A percentile compares a stretch with the other conserved stretches of the same genome.
Conservation (phyloP, 1,140 invertebrate species). For the Monochamus saltuarius region DNA sequence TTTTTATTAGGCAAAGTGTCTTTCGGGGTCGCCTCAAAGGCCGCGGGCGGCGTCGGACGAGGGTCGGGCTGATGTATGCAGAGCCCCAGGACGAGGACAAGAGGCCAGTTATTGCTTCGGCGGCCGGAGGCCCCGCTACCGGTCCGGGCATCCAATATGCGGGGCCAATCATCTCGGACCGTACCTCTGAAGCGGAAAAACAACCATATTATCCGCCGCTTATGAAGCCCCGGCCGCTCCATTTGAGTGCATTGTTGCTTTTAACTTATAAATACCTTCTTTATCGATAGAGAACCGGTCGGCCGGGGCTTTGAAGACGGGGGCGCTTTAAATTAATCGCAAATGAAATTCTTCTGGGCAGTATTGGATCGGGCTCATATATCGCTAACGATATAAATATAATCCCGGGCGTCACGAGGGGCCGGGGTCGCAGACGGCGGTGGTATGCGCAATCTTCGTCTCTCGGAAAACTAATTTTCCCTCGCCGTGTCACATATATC, state of each 20-base stretch:
- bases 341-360: constrained; percentile 37
- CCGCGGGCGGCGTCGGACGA: constrained; percentile 32
- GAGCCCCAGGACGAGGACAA: constrained; percentile 1
- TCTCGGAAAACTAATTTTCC: constrained; percentile 50
- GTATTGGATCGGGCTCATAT: constrained; percentile 26
- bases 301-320: constrained; percentile 28
- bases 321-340: constrained; percentile 37
- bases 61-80: constrained; percentile 18
- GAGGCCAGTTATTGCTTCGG: constrained; percentile 18
- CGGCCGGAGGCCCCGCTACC: constrained; percentile 12
- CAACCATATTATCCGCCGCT: constrained; percentile 33
- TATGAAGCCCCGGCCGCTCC: constrained; percentile 32
- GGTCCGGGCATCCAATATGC: constrained; percentile 27
- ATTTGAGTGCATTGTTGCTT: constrained; percentile 42
- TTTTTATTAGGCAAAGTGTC: constrained; percentile 48
- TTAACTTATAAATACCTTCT: constrained; percentile 40
- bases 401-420: constrained; percentile 15
- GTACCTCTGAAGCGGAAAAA: constrained; percentile 31
- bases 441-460: constrained; percentile 44
- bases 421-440: constrained; percentile 7
- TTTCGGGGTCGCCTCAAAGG: constrained; percentile 40
- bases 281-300: constrained; percentile 27
- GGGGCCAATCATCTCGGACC: constrained; percentile 28
- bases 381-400: constrained; percentile 36
- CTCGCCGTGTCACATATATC: constrained; percentile 51